Base-by-base conservation (phyloP, 1,140 invertebrate species). In the Lordiphosa collinella region DNA sequence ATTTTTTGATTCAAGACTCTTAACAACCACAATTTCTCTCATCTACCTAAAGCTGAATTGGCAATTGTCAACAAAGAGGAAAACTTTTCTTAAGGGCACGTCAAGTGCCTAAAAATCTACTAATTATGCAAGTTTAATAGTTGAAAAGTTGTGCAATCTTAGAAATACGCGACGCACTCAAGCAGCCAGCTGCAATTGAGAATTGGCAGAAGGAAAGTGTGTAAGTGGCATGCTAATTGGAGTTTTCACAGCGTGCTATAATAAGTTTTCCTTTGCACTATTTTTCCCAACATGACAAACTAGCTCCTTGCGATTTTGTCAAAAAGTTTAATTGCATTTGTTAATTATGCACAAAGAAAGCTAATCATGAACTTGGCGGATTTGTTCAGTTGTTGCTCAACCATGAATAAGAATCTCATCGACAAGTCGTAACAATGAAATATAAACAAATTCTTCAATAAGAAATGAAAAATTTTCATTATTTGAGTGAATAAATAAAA, bases 251-350 rank as follows among this genome's bases (percentile, higher is more conserved):
- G 56, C 52, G 53, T 37, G 35, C 46, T 54, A 48, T 51, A 73
- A 48, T 51, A 73, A 82, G 65, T 79, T 68, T 67, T 59, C 16
- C 32, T 43, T 34, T 22, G 13, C 9, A 16, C 22, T 4, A 29
- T 37, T 40, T 48, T 32, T 10, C 2, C 0, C 2, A 74, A 74
- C 56, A 65, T 58, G 49, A 61, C 36, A 78, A 44, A 51, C 63
- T 47, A 35, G 46, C 62, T 37, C 9, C 54, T 22, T 61, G 37
- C 46, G 54, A n/a, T n/a, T 52, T 60, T 47, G 29, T 11, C 31
- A 47, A 36, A 49, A 61, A 74, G 59, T 75, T 80, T 55, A 75
- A 82, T 70, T 80, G 55, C 46, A 59, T 50, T 51, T 59, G 36
- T 36, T 59, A 62, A 80, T 74, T 75, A 74, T 48, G 63, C 52